These are phyloP conservation scores for Pyrrhia umbra DNA, from an alignment of 2,888 invertebrate genomes.

Conservation along the genomic window DNA sequence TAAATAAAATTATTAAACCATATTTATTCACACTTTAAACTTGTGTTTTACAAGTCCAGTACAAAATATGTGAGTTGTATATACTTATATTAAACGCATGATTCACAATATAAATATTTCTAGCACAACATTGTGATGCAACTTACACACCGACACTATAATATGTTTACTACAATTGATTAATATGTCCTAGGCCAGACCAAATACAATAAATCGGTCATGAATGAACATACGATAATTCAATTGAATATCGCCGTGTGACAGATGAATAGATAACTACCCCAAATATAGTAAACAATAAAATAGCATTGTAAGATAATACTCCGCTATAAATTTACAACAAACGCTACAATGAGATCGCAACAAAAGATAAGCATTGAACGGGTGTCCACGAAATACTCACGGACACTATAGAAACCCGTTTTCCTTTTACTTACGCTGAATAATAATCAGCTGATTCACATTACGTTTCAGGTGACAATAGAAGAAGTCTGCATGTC, in stretches of 20 bases:
- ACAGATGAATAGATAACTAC: constrained; percentile 51
- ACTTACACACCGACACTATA: not conserved
- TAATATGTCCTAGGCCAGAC: constrained; percentile 11
- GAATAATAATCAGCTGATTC: constrained; percentile 50
- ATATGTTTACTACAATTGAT: not conserved
- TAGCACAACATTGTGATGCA: not conserved
- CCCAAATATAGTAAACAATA: constrained; percentile 54
- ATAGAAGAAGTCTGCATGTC: constrained; percentile 35
- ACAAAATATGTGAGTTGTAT: too few relatives aligned
- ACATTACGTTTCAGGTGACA: constrained; percentile 39
- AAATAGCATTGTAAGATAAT: constrained; percentile 48
- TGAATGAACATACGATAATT: constrained; percentile 44
- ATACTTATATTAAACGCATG: not conserved
- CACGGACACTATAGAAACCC: constrained; percentile 19
- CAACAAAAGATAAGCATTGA: constrained; percentile 50
- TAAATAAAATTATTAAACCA: too few relatives aligned
- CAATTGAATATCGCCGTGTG: constrained; percentile 30
- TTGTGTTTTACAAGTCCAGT: too few relatives aligned
- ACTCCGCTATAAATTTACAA: constrained; percentile 51
- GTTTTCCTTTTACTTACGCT: constrained; percentile 48
- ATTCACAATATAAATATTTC: not conserved
- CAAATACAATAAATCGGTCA: constrained; percentile 41
- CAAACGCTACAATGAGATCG: constrained; percentile 51
- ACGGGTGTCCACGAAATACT: constrained; percentile 23
- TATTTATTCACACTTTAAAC: too few relatives aligned